These are phyloP conservation scores for Leiothrix lutea DNA, from an alignment of 2,113 vertebrate species.

Conservation along the genomic window DNA sequence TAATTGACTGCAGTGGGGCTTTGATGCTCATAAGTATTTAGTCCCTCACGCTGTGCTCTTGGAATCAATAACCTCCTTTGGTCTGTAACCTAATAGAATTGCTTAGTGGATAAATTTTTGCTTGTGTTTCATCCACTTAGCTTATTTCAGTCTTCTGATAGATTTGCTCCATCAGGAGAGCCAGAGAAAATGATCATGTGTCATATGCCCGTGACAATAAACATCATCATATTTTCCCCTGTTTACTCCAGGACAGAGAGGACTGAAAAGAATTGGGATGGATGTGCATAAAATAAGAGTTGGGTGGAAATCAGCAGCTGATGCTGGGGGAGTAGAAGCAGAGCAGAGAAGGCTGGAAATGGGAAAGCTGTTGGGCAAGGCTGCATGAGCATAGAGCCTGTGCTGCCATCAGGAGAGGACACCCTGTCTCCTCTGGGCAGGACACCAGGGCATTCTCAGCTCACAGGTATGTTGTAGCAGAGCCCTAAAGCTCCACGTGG, in stretches of 20 bases:
- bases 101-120: slow-evolving; percentile 9
- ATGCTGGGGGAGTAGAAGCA: not conserved
- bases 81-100: slow-evolving; percentile 6
- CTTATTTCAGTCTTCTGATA: not conserved
- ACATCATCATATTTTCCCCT: fast-evolving
- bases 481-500: fast-evolving
- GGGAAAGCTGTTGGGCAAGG: not conserved
- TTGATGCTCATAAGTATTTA: slow-evolving; percentile 4
- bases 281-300: not conserved
- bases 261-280: not conserved
- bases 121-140: slow-evolving; percentile 5
- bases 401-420: not conserved
- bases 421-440: not conserved
- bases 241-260: fast-evolving
- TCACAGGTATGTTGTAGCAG: fast-evolving
- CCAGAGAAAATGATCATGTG: not conserved
- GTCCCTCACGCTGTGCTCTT: not conserved
- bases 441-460: not conserved
- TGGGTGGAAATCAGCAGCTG: not conserved
- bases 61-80: slow-evolving; percentile 10
- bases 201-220: not conserved
- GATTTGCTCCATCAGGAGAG: not conserved
- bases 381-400: fast-evolving
- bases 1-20: not conserved
- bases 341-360: not conserved